Evolutionary conservation across 2,113 vertebrate species (phyloP).

Genomic region (Dunckerocampus dactyliophorus): DNA sequence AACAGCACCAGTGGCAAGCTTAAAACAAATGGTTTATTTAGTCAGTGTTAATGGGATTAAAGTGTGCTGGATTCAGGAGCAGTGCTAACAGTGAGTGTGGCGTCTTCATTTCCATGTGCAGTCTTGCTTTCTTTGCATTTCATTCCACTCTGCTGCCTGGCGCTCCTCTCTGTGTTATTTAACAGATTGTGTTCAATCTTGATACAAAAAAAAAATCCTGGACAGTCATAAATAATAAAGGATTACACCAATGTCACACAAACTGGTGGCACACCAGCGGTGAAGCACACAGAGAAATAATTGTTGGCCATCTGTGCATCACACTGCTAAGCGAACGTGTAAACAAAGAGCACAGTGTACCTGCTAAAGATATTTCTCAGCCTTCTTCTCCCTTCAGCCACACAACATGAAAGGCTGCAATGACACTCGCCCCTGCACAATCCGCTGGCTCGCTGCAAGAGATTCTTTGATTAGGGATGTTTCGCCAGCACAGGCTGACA

Average conservation of each 20-base stretch:
- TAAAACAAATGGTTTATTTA: conserved; percentile 83
- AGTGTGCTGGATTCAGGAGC: conserved; percentile 68
- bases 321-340: conserved; percentile 71
- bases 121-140: conserved; percentile 69
- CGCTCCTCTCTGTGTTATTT: conserved; percentile 62
- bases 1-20: conserved; percentile 74
- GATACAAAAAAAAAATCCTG: conserved; percentile 73
- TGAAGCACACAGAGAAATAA: conserved; percentile 73
- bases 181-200: conserved; percentile 76
- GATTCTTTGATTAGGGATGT: conserved; percentile 59
- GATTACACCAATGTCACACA: conserved; percentile 76
- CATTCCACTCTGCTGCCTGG: conserved; percentile 57
- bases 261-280: conserved; percentile 67
- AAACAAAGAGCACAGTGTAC: conserved; percentile 72
- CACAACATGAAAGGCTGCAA: conserved; percentile 61
- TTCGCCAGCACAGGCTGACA: conserved; percentile 62
- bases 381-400: conserved; percentile 28
- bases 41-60: conserved; percentile 77
- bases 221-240: conserved; percentile 81
- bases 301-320: conserved; percentile 77
- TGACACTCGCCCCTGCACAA: conserved; percentile 57
- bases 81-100: conserved; percentile 60
- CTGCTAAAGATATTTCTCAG: conserved; percentile 58
- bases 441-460: conserved; percentile 45
- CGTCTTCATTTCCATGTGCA: conserved; percentile 66